Conservation (phyloP, 1,140 invertebrate species). For the Portunus trituberculatus region DNA sequence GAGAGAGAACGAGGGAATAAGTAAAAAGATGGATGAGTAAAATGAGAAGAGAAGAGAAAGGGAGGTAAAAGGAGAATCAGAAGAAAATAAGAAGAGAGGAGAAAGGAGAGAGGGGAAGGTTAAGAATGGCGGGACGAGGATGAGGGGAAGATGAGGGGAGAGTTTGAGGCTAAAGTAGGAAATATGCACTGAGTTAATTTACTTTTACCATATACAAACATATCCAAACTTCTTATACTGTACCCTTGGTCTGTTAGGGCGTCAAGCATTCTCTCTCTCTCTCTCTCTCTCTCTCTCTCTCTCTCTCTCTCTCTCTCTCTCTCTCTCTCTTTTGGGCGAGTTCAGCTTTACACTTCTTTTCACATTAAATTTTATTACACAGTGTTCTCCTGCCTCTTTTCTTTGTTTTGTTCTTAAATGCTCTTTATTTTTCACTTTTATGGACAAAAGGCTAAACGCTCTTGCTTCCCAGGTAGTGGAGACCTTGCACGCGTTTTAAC, state of each 20-base stretch:
- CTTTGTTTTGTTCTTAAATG: no score
- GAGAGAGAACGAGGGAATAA: background rate
- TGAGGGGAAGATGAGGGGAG: background rate
- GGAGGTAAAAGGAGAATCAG: background rate
- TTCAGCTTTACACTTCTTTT: no score
- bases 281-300: slow-evolving; percentile 2
- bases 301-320: background rate
- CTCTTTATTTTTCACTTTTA: no score
- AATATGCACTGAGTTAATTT: background rate
- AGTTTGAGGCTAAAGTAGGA: background rate
- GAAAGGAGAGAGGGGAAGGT: background rate
- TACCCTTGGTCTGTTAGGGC: background rate
- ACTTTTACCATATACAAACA: background rate
- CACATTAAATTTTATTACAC: no score
- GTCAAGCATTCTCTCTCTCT: background rate
- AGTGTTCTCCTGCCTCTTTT: no score
- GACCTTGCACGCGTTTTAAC: no score
- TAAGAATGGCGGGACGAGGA: background rate
- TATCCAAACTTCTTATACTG: background rate
- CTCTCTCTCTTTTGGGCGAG: background rate
- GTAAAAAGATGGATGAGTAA: background rate
- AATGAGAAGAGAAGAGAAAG: background rate
- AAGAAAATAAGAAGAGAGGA: background rate
- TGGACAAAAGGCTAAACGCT: no score
- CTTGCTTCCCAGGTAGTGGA: no score